Percentiles rank a stretch among this genome's conserved stretches.
These are phyloP conservation scores for Trichomycterus rosablanca DNA, from an alignment of 2,113 vertebrate genomes.

Conservation along the genomic window DNA sequence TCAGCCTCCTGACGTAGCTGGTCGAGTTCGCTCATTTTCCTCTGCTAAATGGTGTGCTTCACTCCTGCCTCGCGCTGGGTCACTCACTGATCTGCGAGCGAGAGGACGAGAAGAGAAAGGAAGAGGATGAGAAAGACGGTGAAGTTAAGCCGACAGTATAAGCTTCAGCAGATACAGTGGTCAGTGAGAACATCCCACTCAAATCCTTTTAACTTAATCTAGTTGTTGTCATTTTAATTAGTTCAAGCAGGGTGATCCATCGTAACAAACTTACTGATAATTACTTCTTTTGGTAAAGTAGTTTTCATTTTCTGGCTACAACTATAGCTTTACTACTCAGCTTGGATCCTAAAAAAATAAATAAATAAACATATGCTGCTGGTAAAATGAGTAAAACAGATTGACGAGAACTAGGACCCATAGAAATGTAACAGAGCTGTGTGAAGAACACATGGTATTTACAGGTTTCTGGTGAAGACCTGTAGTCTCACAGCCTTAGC, in stretches of 20 bases:
- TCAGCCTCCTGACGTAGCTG: constrained; percentile 99
- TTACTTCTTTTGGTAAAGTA: not conserved
- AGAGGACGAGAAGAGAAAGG: constrained; percentile 15
- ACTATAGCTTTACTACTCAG: too few relatives aligned
- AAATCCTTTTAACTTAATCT: constrained; percentile 33
- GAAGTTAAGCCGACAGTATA: constrained; percentile 26
- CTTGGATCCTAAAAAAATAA: too few relatives aligned
- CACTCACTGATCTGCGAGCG: constrained; percentile 74
- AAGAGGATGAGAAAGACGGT: constrained; percentile 23
- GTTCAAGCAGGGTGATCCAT: constrained; percentile 1
- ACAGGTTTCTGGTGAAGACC: constrained; percentile 1
- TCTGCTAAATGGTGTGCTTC: constrained; percentile 76
- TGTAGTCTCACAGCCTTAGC: constrained; percentile 2
- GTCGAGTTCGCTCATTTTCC: constrained; percentile 98
- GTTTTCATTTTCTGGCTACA: not conserved
- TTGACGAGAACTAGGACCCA: too few relatives aligned
- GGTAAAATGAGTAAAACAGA: too few relatives aligned
- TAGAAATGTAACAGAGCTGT: too few relatives aligned
- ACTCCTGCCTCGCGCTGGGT: constrained; percentile 71
- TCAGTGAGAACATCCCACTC: constrained; percentile 26
- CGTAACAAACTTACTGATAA: not conserved
- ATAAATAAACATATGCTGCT: too few relatives aligned
- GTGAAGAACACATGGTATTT: constrained; percentile 13
- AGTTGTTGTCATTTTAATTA: constrained; percentile 31
- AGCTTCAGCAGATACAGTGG: constrained; percentile 30